A percentile compares a stretch with the other conserved stretches of the same genome.
These are phyloP conservation scores for Aleiodes alternator DNA, from an alignment of 2,888 invertebrate genomes.

Conservation along the genomic window DNA sequence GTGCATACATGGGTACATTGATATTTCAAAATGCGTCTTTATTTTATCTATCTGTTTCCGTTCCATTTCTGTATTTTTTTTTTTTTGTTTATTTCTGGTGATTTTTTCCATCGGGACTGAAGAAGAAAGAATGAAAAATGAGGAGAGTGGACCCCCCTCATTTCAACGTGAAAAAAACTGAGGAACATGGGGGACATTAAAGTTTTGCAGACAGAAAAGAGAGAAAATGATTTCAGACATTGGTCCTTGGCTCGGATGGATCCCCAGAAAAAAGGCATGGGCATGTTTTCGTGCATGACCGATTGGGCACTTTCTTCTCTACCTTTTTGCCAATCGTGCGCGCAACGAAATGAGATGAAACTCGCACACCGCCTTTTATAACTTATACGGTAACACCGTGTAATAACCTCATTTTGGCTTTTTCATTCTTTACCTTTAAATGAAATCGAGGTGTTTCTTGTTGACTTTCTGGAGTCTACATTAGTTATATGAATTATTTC, in stretches of 20 bases:
- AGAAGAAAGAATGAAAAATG: slow-evolving; percentile 22
- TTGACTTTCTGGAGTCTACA: neutral
- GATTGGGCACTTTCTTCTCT: slow-evolving; percentile 31
- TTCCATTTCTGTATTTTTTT: slow-evolving; percentile 19
- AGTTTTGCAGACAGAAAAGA: slow-evolving; percentile 9
- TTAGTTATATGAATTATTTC: neutral
- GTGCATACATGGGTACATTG: slow-evolving; percentile 26
- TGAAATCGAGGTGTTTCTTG: slow-evolving; percentile 18
- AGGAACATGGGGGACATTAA: slow-evolving; percentile 22
- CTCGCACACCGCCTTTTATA: slow-evolving; percentile 29
- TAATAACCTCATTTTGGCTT: slow-evolving; percentile 42
- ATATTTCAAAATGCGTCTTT: slow-evolving; percentile 26
- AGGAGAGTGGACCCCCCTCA: neutral
- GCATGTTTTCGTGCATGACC: slow-evolving; percentile 39
- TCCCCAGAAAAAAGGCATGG: slow-evolving; percentile 13
- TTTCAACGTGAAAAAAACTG: neutral
- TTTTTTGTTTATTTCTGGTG: neutral
- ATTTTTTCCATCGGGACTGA: neutral
- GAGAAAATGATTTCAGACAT: neutral
- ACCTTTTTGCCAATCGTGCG: slow-evolving; percentile 34
- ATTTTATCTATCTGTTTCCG: slow-evolving; percentile 30
- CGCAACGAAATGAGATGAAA: slow-evolving; percentile 34
- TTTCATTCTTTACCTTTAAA: slow-evolving; percentile 28
- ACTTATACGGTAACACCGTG: slow-evolving; percentile 43
- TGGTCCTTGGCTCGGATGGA: slow-evolving; percentile 3